These are phyloP conservation scores for Apteryx mantelli DNA, from an alignment of 2,113 vertebrate genomes.

Conservation along the genomic window DNA sequence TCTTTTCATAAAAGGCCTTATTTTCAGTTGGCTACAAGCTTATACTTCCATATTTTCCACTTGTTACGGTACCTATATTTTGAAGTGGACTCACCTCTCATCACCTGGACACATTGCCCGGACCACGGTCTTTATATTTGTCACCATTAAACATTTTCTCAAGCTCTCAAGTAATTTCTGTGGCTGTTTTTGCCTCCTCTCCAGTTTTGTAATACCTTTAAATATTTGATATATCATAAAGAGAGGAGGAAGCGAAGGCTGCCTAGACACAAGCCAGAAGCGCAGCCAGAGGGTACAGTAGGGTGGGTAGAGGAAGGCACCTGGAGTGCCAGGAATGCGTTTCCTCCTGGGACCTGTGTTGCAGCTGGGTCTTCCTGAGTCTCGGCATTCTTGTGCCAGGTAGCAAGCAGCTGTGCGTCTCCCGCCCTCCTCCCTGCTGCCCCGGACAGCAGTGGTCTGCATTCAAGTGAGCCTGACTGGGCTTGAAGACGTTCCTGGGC, in stretches of 20 bases:
- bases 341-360: neutral
- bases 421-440: rapidly evolving
- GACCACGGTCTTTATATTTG: neutral
- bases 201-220: neutral
- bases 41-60: neutral
- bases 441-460: neutral
- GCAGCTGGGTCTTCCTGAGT: slow-evolving; percentile 13
- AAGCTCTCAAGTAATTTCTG: neutral
- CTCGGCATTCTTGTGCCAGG: neutral
- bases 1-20: neutral
- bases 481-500: neutral
- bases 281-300: neutral
- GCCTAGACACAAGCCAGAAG: neutral
- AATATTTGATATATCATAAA: slow-evolving; percentile 14
- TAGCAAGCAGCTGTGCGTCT: neutral
- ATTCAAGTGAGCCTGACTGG: neutral
- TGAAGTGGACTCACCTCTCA: neutral
- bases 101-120: neutral
- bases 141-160: slow-evolving; percentile 7
- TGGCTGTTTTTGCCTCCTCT: neutral
- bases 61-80: neutral
- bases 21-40: neutral
- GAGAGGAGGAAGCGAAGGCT: neutral
- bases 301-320: neutral
- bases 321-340: neutral